These are phyloP conservation scores for Eilema griseolum DNA, from an alignment of 2,888 invertebrate species.

Conservation along the genomic window DNA sequence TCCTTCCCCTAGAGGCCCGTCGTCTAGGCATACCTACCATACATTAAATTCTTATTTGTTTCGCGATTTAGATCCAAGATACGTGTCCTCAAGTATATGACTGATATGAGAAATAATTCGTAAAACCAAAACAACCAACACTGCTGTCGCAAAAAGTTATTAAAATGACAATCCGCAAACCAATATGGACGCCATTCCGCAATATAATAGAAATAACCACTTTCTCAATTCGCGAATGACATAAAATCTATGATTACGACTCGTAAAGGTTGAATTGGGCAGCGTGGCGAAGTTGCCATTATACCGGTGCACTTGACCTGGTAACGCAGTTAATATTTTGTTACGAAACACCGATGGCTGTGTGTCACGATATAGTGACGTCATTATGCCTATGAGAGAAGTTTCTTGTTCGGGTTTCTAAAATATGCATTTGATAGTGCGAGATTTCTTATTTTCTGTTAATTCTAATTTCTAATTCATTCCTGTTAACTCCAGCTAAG, in stretches of 20 bases:
- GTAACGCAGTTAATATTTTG: conserved; percentile 32
- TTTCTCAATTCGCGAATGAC: conserved; percentile 2
- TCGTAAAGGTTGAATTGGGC: conserved; percentile 34
- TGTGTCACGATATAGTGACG: conserved; percentile 1
- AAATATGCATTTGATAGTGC: background rate
- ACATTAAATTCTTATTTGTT: too few relatives aligned
- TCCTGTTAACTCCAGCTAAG: too few relatives aligned
- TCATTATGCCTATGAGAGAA: background rate
- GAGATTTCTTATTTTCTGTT: too few relatives aligned
- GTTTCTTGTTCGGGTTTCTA: background rate
- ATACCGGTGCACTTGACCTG: conserved; percentile 62
- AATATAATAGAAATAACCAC: background rate
- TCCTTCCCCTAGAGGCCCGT: too few relatives aligned
- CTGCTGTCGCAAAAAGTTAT: too few relatives aligned
- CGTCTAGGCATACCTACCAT: too few relatives aligned
- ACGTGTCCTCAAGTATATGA: too few relatives aligned
- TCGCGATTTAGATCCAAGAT: too few relatives aligned
- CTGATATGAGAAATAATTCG: too few relatives aligned
- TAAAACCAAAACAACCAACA: too few relatives aligned
- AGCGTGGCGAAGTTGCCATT: conserved; percentile 51
- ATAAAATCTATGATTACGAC: conserved; percentile 1
- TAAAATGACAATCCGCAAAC: too few relatives aligned
- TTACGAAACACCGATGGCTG: conserved; percentile 30
- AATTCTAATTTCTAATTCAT: too few relatives aligned
- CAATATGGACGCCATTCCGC: background rate